Percentiles rank a stretch among this genome's conserved stretches.
phyloP scores from a whole-genome alignment of 1,140 invertebrate species.

The Trachymyrmex septentrionalis region DNA sequence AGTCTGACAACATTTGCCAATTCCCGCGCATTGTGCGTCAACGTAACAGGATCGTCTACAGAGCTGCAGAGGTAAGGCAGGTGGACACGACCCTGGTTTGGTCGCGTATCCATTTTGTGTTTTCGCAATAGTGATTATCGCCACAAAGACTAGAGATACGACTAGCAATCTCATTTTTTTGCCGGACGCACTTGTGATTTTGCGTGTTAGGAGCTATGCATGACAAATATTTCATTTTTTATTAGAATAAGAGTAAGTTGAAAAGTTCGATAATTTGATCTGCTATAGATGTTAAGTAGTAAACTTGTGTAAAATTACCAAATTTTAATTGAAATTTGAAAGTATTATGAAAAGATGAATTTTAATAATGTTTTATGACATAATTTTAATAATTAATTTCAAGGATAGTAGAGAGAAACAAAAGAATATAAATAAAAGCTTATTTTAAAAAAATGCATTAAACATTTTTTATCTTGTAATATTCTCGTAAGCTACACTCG shows the following conservation, averaged over 20 bases:
- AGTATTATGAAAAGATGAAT: not conserved
- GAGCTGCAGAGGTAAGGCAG: slow-evolving; percentile 78
- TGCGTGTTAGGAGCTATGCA: not conserved
- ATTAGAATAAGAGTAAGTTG: not conserved
- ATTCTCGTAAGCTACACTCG: not conserved
- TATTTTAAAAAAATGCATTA: not conserved
- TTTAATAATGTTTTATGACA: not conserved
- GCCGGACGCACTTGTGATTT: not conserved
- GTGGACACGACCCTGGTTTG: slow-evolving; percentile 83
- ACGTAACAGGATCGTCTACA: slow-evolving; percentile 79
- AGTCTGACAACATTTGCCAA: slow-evolving; percentile 87
- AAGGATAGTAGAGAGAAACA: not conserved
- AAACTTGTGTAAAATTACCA: not conserved
- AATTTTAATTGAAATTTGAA: not conserved
- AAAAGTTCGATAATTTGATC: not conserved
- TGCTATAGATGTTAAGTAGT: not conserved
- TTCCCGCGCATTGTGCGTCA: slow-evolving; percentile 80
- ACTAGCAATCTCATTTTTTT: slow-evolving; percentile 50
- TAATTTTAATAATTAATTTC: not conserved
- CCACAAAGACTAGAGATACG: not conserved
- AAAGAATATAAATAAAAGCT: not conserved
- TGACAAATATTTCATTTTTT: slow-evolving; percentile 22
- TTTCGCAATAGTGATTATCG: not conserved
- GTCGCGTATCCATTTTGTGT: slow-evolving; percentile 52
- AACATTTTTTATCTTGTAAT: not conserved